Percentiles rank a stretch among this genome's conserved stretches.
phyloP scores from a whole-genome alignment of 2,797 vertebrate species.

The Melanotaenia boesemani region DNA sequence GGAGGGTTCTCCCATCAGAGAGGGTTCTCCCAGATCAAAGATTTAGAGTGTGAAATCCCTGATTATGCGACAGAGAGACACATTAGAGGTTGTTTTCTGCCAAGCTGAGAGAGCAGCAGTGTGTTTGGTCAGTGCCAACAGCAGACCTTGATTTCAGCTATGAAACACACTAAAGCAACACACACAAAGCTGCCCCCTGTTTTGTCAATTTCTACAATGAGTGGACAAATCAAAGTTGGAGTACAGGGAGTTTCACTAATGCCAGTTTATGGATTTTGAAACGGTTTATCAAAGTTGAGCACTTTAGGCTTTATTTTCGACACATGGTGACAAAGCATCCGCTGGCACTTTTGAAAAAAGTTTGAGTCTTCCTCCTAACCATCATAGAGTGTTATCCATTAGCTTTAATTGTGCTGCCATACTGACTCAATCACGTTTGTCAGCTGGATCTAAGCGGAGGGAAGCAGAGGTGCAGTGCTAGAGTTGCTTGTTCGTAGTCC shows the following conservation, averaged over 20 bases:
- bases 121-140: slow-evolving; percentile 78
- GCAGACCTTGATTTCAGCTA: slow-evolving; percentile 68
- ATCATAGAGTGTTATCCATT: slow-evolving; percentile 63
- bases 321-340: slow-evolving; percentile 32
- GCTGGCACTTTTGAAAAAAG: slow-evolving; percentile 60
- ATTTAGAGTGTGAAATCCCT: slow-evolving; percentile 86
- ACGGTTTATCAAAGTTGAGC: slow-evolving; percentile 36
- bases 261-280: slow-evolving; percentile 54
- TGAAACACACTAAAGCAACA: slow-evolving; percentile 50
- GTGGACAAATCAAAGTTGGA: slow-evolving; percentile 59
- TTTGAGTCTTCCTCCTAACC: slow-evolving; percentile 55
- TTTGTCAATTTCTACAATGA: slow-evolving; percentile 69
- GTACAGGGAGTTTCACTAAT: slow-evolving; percentile 35
- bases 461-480: slow-evolving; percentile 56
- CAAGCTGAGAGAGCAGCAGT: slow-evolving; percentile 76
- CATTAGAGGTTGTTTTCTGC: slow-evolving; percentile 83
- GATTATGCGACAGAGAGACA: slow-evolving; percentile 87
- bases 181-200: slow-evolving; percentile 60
- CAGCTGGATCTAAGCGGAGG: slow-evolving; percentile 69
- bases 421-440: slow-evolving; percentile 73
- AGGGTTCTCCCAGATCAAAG: slow-evolving; percentile 87
- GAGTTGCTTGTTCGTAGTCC: slow-evolving; percentile 66
- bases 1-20: slow-evolving; percentile 84
- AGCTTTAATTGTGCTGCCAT: slow-evolving; percentile 70
- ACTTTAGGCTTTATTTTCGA: slow-evolving; percentile 24